These are phyloP conservation scores for Syngnathus typhle DNA, from an alignment of 2,113 vertebrate species.

Conservation along the genomic window DNA sequence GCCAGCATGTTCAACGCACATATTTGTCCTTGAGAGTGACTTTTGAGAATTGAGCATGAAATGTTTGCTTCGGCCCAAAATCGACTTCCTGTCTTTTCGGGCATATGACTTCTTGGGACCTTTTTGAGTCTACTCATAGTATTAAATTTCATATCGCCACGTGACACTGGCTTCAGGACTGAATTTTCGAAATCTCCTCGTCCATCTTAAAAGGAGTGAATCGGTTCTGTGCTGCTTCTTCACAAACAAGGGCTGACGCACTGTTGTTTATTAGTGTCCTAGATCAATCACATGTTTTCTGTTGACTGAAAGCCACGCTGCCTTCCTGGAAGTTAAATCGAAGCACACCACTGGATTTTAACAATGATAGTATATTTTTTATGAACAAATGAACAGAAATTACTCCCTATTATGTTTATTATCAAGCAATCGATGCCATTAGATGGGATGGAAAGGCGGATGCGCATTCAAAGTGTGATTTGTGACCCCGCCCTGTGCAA, in stretches of 20 bases:
- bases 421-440: slow-evolving; percentile 11
- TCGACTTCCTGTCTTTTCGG: neutral
- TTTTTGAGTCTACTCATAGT: neutral
- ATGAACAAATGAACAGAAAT: slow-evolving; percentile 2
- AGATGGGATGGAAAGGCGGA: slow-evolving; percentile 11
- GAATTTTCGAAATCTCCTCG: neutral
- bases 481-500: slow-evolving; percentile 40
- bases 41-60: neutral
- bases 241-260: slow-evolving; percentile 37
- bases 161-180: too few species aligned
- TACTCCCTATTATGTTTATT: neutral
- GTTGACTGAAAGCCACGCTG: slow-evolving; percentile 45
- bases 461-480: slow-evolving; percentile 8
- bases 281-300: slow-evolving; percentile 28
- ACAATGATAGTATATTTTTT: slow-evolving; percentile 27
- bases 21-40: neutral
- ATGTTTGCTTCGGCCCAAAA: neutral
- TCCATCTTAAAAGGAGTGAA: slow-evolving; percentile 2
- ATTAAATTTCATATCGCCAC: too few species aligned
- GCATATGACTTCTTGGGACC: neutral
- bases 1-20: neutral
- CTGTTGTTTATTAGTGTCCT: slow-evolving; percentile 16
- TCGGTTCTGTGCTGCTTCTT: slow-evolving; percentile 24
- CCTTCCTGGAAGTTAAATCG: slow-evolving; percentile 29
- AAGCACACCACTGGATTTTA: slow-evolving; percentile 5